These are phyloP conservation scores for Zaprionus lineosus DNA, from an alignment of 2,888 invertebrate species.

Conservation along the genomic window DNA sequence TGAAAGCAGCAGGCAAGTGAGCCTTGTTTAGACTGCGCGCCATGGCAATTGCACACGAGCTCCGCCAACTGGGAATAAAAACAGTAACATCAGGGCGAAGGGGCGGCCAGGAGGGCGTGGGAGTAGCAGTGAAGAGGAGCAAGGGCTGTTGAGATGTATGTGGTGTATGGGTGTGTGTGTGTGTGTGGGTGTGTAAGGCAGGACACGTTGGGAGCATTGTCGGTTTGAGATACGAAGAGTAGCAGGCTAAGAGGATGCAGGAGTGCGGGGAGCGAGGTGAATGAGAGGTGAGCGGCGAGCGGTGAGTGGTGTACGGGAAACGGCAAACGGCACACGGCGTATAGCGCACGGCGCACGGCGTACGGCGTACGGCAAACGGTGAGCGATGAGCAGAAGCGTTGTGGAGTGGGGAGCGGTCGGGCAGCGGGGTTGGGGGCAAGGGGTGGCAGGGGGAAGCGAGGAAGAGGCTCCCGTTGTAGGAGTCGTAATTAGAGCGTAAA, in stretches of 20 bases:
- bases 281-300: too few species aligned
- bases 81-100: conserved; percentile 36
- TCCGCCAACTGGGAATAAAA: conserved; percentile 45
- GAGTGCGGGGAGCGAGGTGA: too few species aligned
- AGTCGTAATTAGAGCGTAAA: conserved; percentile 82
- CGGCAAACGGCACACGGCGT: too few species aligned
- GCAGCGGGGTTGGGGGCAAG: neutral
- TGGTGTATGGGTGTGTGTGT: conserved; percentile 8
- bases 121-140: too few species aligned
- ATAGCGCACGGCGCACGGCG: too few species aligned
- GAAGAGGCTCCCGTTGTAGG: conserved; percentile 44
- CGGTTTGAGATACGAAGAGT: too few species aligned
- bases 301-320: too few species aligned
- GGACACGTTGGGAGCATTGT: conserved; percentile 6
- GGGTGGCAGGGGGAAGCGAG: neutral
- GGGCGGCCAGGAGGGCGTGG: too few species aligned
- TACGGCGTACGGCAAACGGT: too few species aligned
- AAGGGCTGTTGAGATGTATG: neutral
- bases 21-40: conserved; percentile 75
- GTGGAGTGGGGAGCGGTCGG: too few species aligned
- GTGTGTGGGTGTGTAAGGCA: conserved; percentile 1
- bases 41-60: conserved; percentile 72
- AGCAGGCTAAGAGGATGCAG: too few species aligned
- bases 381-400: too few species aligned
- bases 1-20: conserved; percentile 75